phyloP scores from a whole-genome alignment of 2,113 vertebrate genomes.

The Anguilla japonica region DNA sequence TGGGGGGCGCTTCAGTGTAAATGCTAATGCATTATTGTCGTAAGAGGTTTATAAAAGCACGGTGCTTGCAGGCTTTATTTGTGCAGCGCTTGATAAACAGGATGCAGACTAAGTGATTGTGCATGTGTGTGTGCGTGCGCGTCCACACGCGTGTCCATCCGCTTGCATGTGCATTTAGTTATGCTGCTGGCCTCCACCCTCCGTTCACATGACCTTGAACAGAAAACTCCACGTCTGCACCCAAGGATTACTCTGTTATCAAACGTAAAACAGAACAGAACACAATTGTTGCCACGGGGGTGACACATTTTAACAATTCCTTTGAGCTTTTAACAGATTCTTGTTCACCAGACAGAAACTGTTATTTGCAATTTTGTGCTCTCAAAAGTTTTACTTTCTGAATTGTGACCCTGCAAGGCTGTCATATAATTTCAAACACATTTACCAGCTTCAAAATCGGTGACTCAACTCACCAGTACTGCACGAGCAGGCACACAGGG shows the following conservation, averaged over 20 bases:
- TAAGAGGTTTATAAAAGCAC: too few species aligned
- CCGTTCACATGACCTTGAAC: neutral
- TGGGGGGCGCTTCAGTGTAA: too few species aligned
- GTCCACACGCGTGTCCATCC: neutral
- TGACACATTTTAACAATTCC: neutral
- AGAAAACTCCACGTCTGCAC: neutral
- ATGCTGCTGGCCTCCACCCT: neutral
- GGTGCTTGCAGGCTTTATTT: neutral
- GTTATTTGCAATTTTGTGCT: too few species aligned
- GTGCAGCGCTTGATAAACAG: neutral
- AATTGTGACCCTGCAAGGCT: too few species aligned
- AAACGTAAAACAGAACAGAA: neutral
- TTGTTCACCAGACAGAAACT: too few species aligned
- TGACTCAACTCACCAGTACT: too few species aligned
- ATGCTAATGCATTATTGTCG: neutral
- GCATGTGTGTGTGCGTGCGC: neutral
- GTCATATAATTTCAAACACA: too few species aligned
- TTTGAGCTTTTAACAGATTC: neutral
- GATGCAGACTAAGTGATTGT: neutral
- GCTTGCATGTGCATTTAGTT: neutral
- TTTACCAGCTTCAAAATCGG: too few species aligned
- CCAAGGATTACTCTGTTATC: neutral
- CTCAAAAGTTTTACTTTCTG: too few species aligned
- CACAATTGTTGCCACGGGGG: neutral
- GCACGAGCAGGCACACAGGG: too few species aligned